A percentile compares a stretch with the other conserved stretches of the same genome.
phyloP scores from a whole-genome alignment of 2,888 invertebrate species.

The Orthosia gothica region DNA sequence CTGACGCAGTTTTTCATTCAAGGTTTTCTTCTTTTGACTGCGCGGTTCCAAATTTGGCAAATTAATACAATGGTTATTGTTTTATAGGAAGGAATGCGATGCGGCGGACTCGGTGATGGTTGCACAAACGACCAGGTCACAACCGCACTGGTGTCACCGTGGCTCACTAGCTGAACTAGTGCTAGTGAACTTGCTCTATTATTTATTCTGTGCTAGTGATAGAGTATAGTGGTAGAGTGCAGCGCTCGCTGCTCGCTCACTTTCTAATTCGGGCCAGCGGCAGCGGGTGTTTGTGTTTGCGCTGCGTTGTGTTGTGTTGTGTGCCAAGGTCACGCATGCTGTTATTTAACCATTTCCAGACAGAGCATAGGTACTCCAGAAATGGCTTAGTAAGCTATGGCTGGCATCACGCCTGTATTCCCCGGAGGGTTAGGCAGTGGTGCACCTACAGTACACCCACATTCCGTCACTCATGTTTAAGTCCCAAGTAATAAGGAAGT shows the following conservation, averaged over 20 bases:
- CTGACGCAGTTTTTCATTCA: not conserved
- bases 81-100: not conserved
- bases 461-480: too few relatives aligned
- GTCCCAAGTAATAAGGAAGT: too few relatives aligned
- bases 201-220: not conserved
- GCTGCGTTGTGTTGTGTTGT: conserved; percentile 45
- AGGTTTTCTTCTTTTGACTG: not conserved
- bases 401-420: too few relatives aligned
- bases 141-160: not conserved
- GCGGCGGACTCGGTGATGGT: not conserved
- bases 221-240: conserved; percentile 3
- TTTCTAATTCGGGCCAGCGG: conserved; percentile 66
- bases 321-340: conserved; percentile 62
- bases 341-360: conserved; percentile 21
- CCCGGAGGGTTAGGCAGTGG: too few relatives aligned
- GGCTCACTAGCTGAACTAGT: not conserved
- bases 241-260: conserved; percentile 34
- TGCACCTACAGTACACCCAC: too few relatives aligned
- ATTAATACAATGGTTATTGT: not conserved
- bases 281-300: conserved; percentile 54
- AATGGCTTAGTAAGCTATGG: not conserved
- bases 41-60: not conserved
- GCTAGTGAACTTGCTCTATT: not conserved
- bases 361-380: not conserved
- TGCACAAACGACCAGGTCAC: too few relatives aligned